Evolutionary conservation across 2,797 vertebrate species (phyloP).

Genomic region (Coregonus ussuriensis): DNA sequence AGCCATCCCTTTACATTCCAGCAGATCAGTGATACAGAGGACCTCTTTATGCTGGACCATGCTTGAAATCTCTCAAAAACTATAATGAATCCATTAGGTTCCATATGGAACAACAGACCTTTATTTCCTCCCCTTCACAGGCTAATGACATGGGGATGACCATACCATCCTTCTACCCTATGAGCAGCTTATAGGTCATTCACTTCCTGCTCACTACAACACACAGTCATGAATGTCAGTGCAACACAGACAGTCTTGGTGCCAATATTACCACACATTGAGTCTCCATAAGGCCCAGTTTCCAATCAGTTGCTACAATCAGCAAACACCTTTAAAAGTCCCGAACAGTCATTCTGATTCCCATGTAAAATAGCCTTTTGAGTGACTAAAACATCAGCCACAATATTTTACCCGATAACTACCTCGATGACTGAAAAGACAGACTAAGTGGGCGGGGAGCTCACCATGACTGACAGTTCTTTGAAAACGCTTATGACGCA

Average conservation of each 20-base stretch:
- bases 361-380: too few species aligned
- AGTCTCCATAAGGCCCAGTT: not conserved
- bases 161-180: slow-evolving; percentile 53
- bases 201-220: slow-evolving; percentile 28
- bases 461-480: too few species aligned
- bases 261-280: not conserved
- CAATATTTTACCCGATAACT: too few species aligned
- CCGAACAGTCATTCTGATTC: too few species aligned
- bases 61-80: not conserved
- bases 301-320: not conserved
- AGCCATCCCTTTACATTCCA: slow-evolving; percentile 47
- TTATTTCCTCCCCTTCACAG: slow-evolving; percentile 18
- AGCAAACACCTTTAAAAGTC: not conserved
- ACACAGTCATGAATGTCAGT: not conserved
- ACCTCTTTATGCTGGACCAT: slow-evolving; percentile 6
- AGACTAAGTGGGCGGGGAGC: too few species aligned
- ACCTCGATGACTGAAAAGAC: too few species aligned
- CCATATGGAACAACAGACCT: not conserved
- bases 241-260: not conserved
- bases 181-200: slow-evolving; percentile 49
- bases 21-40: slow-evolving; percentile 44
- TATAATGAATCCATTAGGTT: not conserved
- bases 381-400: too few species aligned
- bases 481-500: too few species aligned
- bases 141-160: slow-evolving; percentile 72